phyloP scores from a whole-genome alignment of 2,888 invertebrate species.

The Lepidonotus clava region DNA sequence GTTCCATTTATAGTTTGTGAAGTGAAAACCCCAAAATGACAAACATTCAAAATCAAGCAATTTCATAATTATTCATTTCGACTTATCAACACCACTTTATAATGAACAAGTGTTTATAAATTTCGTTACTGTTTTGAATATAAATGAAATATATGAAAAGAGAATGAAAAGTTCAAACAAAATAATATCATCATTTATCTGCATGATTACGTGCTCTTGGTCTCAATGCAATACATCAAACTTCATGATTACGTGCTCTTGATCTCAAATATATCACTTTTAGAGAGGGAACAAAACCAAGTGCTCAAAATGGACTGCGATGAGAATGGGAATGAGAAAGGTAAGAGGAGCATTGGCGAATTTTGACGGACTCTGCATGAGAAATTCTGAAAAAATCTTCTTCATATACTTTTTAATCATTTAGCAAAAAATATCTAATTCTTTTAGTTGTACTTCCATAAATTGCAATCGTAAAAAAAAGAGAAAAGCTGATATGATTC shows the following conservation, averaged over 20 bases:
- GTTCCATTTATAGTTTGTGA: not conserved
- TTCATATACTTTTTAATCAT: not conserved
- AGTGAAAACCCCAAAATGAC: not conserved
- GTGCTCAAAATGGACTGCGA: constrained; percentile 55
- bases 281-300: constrained; percentile 32
- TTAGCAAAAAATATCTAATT: not conserved
- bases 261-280: not conserved
- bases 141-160: not conserved
- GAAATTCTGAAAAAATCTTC: not conserved
- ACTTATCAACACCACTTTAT: not conserved
- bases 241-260: not conserved
- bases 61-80: not conserved
- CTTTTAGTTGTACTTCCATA: not conserved
- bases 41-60: not conserved
- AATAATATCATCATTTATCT: not conserved
- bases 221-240: not conserved
- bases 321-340: not conserved
- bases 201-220: not conserved
- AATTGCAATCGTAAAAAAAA: not conserved
- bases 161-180: not conserved
- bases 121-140: not conserved
- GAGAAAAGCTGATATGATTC: not conserved
- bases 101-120: not conserved
- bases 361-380: not conserved
- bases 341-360: not conserved